These are phyloP conservation scores for Barypeithes pellucidus DNA, from an alignment of 2,888 invertebrate genomes.

Conservation along the genomic window DNA sequence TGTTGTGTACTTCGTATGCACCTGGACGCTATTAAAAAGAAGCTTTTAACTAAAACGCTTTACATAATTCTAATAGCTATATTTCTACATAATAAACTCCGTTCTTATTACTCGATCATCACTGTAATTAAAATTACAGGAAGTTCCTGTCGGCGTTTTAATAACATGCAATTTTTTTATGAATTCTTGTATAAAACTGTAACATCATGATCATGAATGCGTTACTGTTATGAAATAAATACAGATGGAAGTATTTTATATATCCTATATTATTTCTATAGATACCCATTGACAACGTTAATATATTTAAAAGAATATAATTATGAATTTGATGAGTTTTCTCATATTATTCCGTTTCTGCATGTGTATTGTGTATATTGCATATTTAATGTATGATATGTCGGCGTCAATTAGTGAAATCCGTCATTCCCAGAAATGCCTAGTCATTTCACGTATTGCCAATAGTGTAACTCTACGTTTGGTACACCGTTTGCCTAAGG, in stretches of 20 bases:
- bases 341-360: background rate
- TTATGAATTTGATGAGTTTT: slow-evolving; percentile 1
- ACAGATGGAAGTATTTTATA: slow-evolving; percentile 2
- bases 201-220: slow-evolving; percentile 11
- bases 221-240: slow-evolving; percentile 15
- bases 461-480: too few species aligned
- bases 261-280: background rate
- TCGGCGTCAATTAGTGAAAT: too few species aligned
- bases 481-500: too few species aligned
- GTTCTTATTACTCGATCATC: background rate
- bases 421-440: too few species aligned
- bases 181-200: slow-evolving; percentile 15
- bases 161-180: slow-evolving; percentile 22
- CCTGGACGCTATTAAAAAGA: background rate
- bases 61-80: background rate
- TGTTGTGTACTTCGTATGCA: too few species aligned
- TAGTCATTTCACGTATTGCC: too few species aligned
- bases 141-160: slow-evolving; percentile 16
- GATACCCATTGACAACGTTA: slow-evolving; percentile 3
- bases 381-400: slow-evolving; percentile 3
- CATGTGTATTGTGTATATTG: background rate
- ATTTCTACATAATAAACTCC: background rate
- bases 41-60: background rate
- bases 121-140: slow-evolving; percentile 14
- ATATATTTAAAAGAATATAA: background rate